Conservation (phyloP, 2,888 invertebrate species). For the Acleris emargana region DNA sequence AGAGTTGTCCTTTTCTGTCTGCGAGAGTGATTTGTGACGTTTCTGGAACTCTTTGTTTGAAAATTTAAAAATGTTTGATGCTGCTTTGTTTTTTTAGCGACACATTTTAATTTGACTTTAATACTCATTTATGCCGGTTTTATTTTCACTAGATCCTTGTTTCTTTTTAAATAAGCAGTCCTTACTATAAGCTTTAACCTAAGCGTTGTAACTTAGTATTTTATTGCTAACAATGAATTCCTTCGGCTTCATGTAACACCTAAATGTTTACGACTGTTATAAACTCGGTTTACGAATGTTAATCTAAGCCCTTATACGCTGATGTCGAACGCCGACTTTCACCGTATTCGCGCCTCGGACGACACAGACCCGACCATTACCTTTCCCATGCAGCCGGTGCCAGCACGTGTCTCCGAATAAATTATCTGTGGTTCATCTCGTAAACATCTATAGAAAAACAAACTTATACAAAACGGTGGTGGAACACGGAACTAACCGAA, state of each 20-base stretch:
- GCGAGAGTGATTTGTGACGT: slow-evolving; percentile 42
- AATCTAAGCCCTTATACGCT: slow-evolving; percentile 29
- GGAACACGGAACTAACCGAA: slow-evolving; percentile 9
- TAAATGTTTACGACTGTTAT: slow-evolving; percentile 16
- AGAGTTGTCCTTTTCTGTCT: slow-evolving; percentile 47
- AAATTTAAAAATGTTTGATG: not conserved
- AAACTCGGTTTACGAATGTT: slow-evolving; percentile 34
- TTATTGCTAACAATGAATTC: not conserved
- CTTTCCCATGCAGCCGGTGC: slow-evolving; percentile 52
- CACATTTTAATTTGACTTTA: no score
- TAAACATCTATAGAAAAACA: slow-evolving; percentile 28
- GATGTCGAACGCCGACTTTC: slow-evolving; percentile 47
- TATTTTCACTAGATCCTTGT: no score
- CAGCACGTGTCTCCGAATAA: slow-evolving; percentile 56
- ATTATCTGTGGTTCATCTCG: slow-evolving; percentile 43
- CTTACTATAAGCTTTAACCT: no score
- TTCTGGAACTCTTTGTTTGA: not conserved
- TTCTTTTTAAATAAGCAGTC: no score
- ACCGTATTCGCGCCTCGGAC: slow-evolving; percentile 46
- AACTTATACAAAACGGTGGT: slow-evolving; percentile 13
- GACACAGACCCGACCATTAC: slow-evolving; percentile 51
- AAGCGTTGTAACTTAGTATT: no score
- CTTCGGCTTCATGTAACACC: no score
- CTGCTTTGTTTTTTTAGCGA: not conserved
- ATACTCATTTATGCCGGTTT: no score